Conservation (phyloP, 2,888 invertebrate genomes). For the Rhamphomyia laevipes region DNA sequence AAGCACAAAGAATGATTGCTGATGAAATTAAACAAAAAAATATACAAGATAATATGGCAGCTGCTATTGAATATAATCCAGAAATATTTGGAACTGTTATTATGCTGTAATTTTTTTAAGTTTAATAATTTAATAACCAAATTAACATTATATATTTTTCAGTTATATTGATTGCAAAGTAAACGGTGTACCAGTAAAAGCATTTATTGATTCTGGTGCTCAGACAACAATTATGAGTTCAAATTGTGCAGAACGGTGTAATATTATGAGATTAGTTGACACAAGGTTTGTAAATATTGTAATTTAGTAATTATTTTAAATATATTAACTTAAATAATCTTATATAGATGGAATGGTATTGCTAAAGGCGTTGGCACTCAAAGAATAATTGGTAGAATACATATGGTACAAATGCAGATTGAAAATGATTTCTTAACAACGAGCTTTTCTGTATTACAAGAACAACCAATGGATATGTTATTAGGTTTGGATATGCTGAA, state of each 20-base stretch:
- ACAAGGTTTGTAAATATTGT: constrained; percentile 41
- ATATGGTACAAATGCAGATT: constrained; percentile 95
- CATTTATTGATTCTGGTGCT: constrained; percentile 96
- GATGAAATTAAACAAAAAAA: constrained; percentile 93
- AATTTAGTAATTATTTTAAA: background rate
- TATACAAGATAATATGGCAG: constrained; percentile 96
- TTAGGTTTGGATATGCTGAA: constrained; percentile 95
- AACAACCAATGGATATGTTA: constrained; percentile 98
- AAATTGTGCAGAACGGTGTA: constrained; percentile 86
- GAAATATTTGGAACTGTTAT: constrained; percentile 96
- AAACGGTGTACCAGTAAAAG: constrained; percentile 93
- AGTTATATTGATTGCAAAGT: constrained; percentile 89
- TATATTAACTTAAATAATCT: too few species aligned
- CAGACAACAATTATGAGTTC: constrained; percentile 98
- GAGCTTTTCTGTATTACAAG: constrained; percentile 91
- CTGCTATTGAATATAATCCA: constrained; percentile 96
- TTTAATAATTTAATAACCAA: too few species aligned
- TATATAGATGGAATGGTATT: constrained; percentile 77
- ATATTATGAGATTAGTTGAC: constrained; percentile 82
- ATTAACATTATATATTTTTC: constrained; percentile 1
- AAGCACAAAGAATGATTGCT: constrained; percentile 88
- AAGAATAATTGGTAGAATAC: constrained; percentile 89
- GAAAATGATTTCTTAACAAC: constrained; percentile 87
- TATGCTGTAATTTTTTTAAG: constrained; percentile 55
- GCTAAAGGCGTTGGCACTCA: constrained; percentile 98